Evolutionary conservation across 2,797 vertebrate species (phyloP).

Genomic region (Pteronotus mesoamericanus): DNA sequence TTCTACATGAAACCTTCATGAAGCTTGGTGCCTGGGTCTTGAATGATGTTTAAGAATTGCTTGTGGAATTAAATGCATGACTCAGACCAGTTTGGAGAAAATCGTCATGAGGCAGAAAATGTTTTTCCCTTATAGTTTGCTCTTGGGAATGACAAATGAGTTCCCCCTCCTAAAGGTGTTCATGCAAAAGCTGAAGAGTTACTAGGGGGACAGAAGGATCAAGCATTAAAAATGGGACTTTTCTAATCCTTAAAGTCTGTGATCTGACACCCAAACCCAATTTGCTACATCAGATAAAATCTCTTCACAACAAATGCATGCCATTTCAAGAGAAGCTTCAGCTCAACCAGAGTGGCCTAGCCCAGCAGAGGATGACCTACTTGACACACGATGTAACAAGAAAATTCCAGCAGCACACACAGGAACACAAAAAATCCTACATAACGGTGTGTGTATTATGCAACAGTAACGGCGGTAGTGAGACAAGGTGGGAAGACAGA

Average conservation of each 20-base stretch:
- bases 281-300: not conserved
- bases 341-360: not conserved
- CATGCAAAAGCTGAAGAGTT: not conserved
- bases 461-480: not conserved
- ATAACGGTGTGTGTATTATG: rapidly evolving
- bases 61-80: not conserved
- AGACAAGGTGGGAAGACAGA: not conserved
- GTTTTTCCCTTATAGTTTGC: not conserved
- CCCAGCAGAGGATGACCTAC: not conserved
- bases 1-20: not conserved
- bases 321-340: not conserved
- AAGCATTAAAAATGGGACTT: not conserved
- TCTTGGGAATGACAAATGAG: not conserved
- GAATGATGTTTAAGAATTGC: not conserved
- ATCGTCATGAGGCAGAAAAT: not conserved
- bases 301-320: not conserved
- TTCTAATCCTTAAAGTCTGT: not conserved
- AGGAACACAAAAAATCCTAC: not conserved
- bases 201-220: not conserved
- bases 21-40: not conserved
- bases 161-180: not conserved
- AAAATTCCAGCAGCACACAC: not conserved
- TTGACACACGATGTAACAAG: not conserved
- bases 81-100: not conserved
- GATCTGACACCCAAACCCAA: not conserved